Percentiles rank a stretch among this genome's conserved stretches.
Evolutionary conservation across 2,113 vertebrate species (phyloP).

Genomic region (Jacana jacana): DNA sequence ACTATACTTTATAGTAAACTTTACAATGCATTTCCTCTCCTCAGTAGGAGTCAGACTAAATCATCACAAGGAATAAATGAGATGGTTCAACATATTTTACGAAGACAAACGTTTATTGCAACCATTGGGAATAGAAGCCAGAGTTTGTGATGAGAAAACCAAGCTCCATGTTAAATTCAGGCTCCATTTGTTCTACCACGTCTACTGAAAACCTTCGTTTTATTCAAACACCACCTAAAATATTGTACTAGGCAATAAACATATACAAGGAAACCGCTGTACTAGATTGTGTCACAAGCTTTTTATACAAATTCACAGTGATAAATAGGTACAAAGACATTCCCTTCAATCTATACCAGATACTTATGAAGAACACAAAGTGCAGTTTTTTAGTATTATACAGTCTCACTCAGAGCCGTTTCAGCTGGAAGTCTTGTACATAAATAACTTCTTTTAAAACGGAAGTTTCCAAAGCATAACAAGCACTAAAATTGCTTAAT

Average conservation of each 20-base stretch:
- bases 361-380: neutral
- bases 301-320: neutral
- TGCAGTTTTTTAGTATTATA: neutral
- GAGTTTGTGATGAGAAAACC: neutral
- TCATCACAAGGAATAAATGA: neutral
- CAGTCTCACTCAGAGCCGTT: neutral
- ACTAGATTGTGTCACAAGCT: neutral
- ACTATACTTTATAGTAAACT: neutral
- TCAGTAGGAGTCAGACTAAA: neutral
- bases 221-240: slow-evolving; percentile 34
- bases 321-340: neutral
- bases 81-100: neutral
- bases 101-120: neutral
- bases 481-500: neutral
- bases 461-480: neutral
- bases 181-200: neutral
- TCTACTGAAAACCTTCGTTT: neutral
- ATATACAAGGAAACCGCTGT: neutral
- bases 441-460: neutral
- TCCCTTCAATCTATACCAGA: neutral
- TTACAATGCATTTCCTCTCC: neutral
- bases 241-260: slow-evolving; percentile 54
- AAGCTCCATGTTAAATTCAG: neutral
- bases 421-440: neutral
- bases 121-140: neutral